Percentiles rank a stretch among this genome's conserved stretches.
Evolutionary conservation across 2,888 invertebrate species (phyloP).

Genomic region (Idaea dimidiata): DNA sequence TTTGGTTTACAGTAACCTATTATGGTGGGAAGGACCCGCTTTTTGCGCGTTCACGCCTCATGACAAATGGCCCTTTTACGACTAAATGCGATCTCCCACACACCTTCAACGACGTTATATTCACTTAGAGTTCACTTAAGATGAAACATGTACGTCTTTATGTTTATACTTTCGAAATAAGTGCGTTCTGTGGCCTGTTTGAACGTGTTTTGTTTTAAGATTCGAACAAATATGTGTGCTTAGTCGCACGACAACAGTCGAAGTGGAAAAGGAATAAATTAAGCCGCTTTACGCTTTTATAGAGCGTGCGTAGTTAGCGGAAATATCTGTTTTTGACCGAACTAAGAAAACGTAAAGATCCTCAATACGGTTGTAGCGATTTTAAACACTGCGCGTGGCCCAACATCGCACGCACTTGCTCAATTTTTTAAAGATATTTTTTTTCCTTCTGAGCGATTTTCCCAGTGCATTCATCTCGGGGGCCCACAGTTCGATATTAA

Average conservation of each 20-base stretch:
- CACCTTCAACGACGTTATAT: slow-evolving; percentile 15
- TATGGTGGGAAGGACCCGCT: neutral
- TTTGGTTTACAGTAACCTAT: neutral
- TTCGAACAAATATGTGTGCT: neutral
- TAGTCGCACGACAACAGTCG: neutral
- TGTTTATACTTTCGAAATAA: neutral
- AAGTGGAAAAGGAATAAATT: neutral
- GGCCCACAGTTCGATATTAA: too few species aligned
- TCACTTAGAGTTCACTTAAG: slow-evolving; percentile 24
- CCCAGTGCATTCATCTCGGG: too few species aligned
- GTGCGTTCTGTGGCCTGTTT: neutral
- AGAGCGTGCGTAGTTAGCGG: too few species aligned
- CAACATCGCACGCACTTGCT: too few species aligned
- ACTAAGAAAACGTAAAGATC: too few species aligned
- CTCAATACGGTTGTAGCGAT: too few species aligned
- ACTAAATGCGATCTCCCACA: slow-evolving; percentile 11
- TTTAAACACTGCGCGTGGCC: too few species aligned
- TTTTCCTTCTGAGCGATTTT: too few species aligned
- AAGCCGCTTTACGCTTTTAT: too few species aligned
- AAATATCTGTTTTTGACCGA: too few species aligned
- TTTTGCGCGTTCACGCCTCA: slow-evolving; percentile 1
- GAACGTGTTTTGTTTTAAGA: neutral
- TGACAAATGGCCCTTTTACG: slow-evolving; percentile 19
- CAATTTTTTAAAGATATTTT: too few species aligned
- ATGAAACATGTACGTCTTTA: neutral